These are phyloP conservation scores for Platyscapa corneri DNA, from an alignment of 1,140 invertebrate genomes.

Conservation along the genomic window DNA sequence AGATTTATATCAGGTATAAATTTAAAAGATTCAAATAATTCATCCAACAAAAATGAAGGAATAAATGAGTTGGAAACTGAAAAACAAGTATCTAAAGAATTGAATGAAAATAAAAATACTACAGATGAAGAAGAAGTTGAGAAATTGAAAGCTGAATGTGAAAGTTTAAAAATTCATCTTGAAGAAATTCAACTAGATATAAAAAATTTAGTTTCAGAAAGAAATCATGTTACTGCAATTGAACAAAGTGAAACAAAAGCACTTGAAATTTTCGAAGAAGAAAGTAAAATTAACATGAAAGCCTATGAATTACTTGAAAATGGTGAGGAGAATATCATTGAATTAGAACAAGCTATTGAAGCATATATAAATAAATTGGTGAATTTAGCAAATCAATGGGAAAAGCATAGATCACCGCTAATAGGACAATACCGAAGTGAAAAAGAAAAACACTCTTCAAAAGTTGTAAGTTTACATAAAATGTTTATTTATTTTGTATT, in stretches of 20 bases:
- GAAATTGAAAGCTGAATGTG: constrained; percentile 65
- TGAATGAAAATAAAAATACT: constrained; percentile 19
- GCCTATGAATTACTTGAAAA: constrained; percentile 79
- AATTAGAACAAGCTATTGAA: constrained; percentile 79
- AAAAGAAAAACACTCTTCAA: constrained; percentile 76
- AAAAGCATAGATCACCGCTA: constrained; percentile 79
- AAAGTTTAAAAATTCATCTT: constrained; percentile 63
- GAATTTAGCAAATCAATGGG: constrained; percentile 81
- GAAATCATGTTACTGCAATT: constrained; percentile 61
- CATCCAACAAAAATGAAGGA: constrained; percentile 4
- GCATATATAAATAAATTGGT: constrained; percentile 77
- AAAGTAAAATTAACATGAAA: constrained; percentile 77
- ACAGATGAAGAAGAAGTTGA: constrained; percentile 54
- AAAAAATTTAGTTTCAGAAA: constrained; percentile 66
- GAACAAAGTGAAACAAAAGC: constrained; percentile 69
- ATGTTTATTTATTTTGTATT: constrained; percentile 17
- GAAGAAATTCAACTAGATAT: constrained; percentile 66
- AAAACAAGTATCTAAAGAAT: constrained; percentile 43
- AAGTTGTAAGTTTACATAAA: constrained; percentile 73
- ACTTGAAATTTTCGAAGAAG: constrained; percentile 69
- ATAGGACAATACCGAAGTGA: constrained; percentile 78
- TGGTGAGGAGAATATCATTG: constrained; percentile 79
- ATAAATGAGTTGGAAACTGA: neutral
- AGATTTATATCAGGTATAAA: constrained; percentile 58
- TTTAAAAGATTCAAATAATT: constrained; percentile 24